Percentiles rank a stretch among this genome's conserved stretches.
These are phyloP conservation scores for Rissa tridactyla DNA, from an alignment of 2,113 vertebrate species.

Conservation along the genomic window DNA sequence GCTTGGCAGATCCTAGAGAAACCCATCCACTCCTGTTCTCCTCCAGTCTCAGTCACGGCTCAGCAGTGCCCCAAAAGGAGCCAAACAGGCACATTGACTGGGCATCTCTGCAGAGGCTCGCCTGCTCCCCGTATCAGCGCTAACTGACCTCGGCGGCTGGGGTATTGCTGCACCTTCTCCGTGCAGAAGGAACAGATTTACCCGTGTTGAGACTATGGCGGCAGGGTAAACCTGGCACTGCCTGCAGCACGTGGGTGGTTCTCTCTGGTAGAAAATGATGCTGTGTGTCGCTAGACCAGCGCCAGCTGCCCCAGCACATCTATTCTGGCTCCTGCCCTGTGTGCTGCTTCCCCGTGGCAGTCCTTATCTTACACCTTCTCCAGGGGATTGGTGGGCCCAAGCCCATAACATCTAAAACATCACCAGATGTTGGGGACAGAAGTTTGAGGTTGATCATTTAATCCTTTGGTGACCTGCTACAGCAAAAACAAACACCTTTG, in stretches of 20 bases:
- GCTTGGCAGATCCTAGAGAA: background rate
- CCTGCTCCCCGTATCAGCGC: accelerated
- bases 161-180: background rate
- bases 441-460: background rate
- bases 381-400: background rate
- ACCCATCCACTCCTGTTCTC: background rate
- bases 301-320: background rate
- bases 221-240: background rate
- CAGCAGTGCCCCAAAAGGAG: background rate
- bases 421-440: background rate
- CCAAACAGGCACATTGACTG: too few species aligned
- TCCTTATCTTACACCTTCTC: background rate
- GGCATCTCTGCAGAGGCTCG: background rate
- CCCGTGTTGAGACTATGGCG: background rate
- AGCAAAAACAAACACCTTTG: background rate
- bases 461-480: background rate
- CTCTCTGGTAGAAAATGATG: background rate
- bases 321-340: background rate
- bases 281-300: accelerated
- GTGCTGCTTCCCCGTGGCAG: background rate
- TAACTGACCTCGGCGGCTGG: background rate
- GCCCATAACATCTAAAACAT: background rate
- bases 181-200: background rate
- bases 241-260: accelerated
- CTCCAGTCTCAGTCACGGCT: background rate